These are phyloP conservation scores for Bolinopsis microptera DNA, from an alignment of 37 sponge, comb jelly and placozoan species.

Conservation along the genomic window DNA sequence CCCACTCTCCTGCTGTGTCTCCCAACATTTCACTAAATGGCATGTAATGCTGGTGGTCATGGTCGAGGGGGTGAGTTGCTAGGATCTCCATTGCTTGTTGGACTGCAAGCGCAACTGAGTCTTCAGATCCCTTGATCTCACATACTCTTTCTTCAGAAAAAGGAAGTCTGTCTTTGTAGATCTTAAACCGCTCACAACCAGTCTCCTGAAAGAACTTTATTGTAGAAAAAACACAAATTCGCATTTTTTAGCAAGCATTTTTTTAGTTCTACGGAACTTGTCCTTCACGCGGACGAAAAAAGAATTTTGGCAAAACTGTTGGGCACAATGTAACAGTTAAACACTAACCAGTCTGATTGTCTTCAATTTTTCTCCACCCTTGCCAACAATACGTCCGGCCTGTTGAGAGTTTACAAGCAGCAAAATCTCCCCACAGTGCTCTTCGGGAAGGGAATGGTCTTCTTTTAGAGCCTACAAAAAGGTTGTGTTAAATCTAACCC, in stretches of 20 bases:
- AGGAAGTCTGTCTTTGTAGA: conserved; percentile 49
- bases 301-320: no score
- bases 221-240: no score
- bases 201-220: conserved; percentile 1
- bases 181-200: conserved; percentile 40
- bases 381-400: conserved; percentile 6
- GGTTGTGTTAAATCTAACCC: no score
- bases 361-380: conserved; percentile 4
- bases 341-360: conserved; percentile 28
- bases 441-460: not conserved
- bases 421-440: not conserved
- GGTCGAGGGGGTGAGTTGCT: not conserved
- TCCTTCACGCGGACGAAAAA: no score
- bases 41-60: conserved; percentile 9
- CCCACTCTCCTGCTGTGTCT: not conserved
- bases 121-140: conserved; percentile 25
- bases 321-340: no score
- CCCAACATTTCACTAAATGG: not conserved
- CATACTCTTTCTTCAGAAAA: conserved; percentile 37
- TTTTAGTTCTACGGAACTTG: not conserved
- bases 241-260: not conserved
- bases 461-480: not conserved
- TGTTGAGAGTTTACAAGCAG: conserved; percentile 24
- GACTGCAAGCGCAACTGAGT: not conserved
- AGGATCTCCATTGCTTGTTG: not conserved